phyloP scores from a whole-genome alignment of 2,797 vertebrate genomes.

The Phrynocephalus forsythii region DNA sequence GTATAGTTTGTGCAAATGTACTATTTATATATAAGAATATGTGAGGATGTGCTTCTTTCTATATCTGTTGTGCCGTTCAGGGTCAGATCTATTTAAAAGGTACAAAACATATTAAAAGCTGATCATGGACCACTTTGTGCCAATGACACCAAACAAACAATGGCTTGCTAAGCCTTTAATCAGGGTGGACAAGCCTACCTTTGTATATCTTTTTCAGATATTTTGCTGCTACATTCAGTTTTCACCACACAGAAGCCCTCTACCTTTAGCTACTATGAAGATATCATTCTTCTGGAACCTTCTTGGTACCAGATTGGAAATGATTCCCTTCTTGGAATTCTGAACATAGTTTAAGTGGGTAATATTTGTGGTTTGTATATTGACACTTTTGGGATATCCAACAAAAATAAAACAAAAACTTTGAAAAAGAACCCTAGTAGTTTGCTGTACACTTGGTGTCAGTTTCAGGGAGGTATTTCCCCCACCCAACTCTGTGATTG shows the following conservation, averaged over 20 bases:
- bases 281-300: not conserved
- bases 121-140: not conserved
- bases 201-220: not conserved
- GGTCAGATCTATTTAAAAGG: not conserved
- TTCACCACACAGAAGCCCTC: not conserved
- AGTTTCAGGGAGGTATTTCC: no score
- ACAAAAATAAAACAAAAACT: not conserved
- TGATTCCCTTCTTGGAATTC: not conserved
- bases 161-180: not conserved
- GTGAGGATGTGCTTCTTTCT: not conserved
- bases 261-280: not conserved
- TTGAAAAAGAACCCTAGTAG: not conserved
- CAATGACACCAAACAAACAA: not conserved
- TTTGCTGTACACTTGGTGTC: not conserved
- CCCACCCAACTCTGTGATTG: no score
- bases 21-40: not conserved
- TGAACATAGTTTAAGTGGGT: not conserved
- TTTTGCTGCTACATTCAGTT: not conserved
- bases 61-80: not conserved
- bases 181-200: not conserved
- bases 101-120: not conserved
- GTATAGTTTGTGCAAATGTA: not conserved
- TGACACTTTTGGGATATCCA: not conserved
- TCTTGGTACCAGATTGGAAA: not conserved
- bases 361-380: not conserved